Base-by-base conservation (phyloP, 2,797 vertebrate species). In the Etheostoma perlongum region DNA sequence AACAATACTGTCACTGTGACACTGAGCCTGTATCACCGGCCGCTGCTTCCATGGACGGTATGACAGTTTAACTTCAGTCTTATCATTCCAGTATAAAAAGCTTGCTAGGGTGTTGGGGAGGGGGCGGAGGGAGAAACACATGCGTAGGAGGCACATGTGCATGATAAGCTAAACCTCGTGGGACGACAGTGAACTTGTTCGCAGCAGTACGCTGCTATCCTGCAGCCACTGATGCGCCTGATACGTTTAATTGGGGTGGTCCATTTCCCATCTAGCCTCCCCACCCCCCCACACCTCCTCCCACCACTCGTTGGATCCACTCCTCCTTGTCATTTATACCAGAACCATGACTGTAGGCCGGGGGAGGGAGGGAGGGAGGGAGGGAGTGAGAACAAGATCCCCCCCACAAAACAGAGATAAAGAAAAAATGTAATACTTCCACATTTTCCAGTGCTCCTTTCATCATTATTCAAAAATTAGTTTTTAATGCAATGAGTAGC, bases 401-500 rank as follows among this genome's bases (percentile, higher is more conserved):
- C 90, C 82, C 82, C 88, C 86, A 78, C 87, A 96, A 97, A 96
- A 97, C 95, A 95, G 94, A 96, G 97, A 98, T 96, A 97, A 93
- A 89, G 88, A 96, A 97, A 98, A 96, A 98, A 97, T 96, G 95
- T 97, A 98, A 97, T 97, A 98, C 96, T 99, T 98, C 96, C 96
- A 96, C 97, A 98, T 99, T 99, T 98, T 98, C 97, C 97, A 97
- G 95, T 96, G 96, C 95, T 96, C 96, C 98, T 99, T 99, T 99
- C 97, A 98, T 99, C 97, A 98, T 99, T 98, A 98, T 97, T 97
- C 96, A 96, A 98, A 98, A 99, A 99, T 99, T 96, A 97, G 96
- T 98, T 99, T 98, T 98, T 99, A 99, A 99, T 98, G 97, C 97
- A 99, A 97, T 96, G 96, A 98, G 97, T 97, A 97, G 97, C 97